phyloP scores from a whole-genome alignment of 2,797 vertebrate species.

The Acanthis flammea region DNA sequence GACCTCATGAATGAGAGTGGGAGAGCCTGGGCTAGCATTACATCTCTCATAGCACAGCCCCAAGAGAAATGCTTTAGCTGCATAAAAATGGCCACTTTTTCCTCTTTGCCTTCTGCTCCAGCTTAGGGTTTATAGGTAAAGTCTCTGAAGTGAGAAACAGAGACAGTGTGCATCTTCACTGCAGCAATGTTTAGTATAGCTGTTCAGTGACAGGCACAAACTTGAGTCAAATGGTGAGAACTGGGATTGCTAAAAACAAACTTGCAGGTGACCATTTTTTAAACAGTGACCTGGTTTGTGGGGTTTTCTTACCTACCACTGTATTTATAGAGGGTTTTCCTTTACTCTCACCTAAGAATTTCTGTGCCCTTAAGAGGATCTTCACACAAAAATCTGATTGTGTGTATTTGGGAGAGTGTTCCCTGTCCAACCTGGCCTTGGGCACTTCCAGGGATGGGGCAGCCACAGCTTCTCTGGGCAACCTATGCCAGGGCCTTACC shows the following conservation, averaged over 20 bases:
- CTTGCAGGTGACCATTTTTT: background rate
- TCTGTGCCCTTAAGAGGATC: background rate
- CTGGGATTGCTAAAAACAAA: background rate
- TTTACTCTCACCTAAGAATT: background rate
- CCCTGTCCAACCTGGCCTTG: fast-evolving
- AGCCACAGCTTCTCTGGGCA: background rate
- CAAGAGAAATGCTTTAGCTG: background rate
- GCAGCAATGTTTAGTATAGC: background rate
- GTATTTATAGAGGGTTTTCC: background rate
- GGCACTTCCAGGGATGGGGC: background rate
- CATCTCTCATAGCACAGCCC: fast-evolving
- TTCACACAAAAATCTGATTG: background rate
- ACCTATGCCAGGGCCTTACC: fast-evolving
- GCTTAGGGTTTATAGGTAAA: background rate
- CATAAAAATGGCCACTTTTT: background rate
- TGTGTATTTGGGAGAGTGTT: background rate
- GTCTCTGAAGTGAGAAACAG: background rate
- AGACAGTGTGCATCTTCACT: background rate
- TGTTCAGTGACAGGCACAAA: background rate
- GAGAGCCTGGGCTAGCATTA: background rate
- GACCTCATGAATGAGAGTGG: background rate
- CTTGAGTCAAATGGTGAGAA: background rate
- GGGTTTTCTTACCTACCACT: background rate
- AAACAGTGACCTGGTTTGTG: background rate
- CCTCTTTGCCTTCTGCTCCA: background rate